phyloP scores from a whole-genome alignment of 2,113 vertebrate species.

The Phyllostomus discolor region DNA sequence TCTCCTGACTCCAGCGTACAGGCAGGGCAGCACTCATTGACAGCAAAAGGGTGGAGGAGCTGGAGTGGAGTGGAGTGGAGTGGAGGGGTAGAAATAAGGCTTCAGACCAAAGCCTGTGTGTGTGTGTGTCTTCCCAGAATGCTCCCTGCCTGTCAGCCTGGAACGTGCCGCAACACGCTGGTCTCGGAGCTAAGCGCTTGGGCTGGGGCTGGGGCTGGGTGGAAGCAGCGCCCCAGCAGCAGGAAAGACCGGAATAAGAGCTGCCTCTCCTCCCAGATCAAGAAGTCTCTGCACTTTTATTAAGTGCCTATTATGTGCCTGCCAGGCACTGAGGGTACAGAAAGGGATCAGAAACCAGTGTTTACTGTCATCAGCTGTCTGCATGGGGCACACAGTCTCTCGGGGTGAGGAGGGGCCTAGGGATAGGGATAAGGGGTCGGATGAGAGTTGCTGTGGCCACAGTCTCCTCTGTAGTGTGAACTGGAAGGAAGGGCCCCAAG shows the following conservation, averaged over 20 bases:
- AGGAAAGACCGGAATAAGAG: not conserved
- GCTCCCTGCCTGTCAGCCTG: not conserved
- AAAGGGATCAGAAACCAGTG: not conserved
- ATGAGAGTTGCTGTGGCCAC: not conserved
- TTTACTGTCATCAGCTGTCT: not conserved
- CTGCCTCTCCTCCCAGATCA: not conserved
- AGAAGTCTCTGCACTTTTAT: not conserved
- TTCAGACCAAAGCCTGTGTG: not conserved
- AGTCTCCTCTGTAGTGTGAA: not conserved
- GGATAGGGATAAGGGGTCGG: no score
- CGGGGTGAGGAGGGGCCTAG: not conserved
- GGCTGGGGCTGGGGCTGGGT: not conserved
- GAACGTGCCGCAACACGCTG: not conserved
- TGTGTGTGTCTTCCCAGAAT: not conserved
- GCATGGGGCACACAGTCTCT: not conserved
- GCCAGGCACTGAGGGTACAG: not conserved
- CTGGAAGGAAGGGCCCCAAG: not conserved
- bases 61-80: not conserved
- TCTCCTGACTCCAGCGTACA: not conserved
- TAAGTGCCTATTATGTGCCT: slow-evolving; percentile 2
- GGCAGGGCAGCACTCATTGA: not conserved
- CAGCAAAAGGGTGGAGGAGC: not conserved
- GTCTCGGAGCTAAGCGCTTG: not conserved
- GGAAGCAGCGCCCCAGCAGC: not conserved
- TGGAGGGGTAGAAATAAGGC: not conserved